Evolutionary conservation across 2,888 invertebrate species (phyloP).

Genomic region (Ferrisia virgata): DNA sequence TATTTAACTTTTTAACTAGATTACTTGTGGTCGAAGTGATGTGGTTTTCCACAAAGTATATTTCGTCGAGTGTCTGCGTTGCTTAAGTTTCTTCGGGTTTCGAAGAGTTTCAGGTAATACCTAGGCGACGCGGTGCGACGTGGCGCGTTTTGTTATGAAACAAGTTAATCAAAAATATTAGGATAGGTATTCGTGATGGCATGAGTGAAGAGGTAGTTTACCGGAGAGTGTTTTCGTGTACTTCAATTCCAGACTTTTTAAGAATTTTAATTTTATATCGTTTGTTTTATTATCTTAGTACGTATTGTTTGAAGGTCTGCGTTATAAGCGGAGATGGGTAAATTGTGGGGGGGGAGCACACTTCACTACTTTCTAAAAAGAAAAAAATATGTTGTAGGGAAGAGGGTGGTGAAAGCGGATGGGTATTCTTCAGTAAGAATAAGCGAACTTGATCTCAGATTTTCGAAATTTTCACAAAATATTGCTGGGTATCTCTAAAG

Average conservation of each 20-base stretch:
- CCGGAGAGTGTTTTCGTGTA: background rate
- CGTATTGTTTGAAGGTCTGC: background rate
- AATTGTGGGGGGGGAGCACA: no score
- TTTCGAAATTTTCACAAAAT: no score
- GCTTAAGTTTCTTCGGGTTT: background rate
- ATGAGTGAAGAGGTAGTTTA: background rate
- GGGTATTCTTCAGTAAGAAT: no score
- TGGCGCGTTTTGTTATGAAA: background rate
- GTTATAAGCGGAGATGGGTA: no score
- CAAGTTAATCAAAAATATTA: constrained; percentile 20
- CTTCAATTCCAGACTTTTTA: background rate
- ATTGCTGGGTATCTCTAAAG: no score
- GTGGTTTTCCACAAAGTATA: background rate
- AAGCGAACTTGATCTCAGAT: no score
- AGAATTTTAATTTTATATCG: background rate
- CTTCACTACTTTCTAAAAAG: no score
- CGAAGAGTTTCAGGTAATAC: background rate
- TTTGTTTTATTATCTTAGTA: background rate
- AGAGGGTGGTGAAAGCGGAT: no score
- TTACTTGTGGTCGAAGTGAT: constrained; percentile 7
- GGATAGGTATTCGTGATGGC: background rate
- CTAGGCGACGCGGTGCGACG: no score
- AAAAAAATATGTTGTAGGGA: no score
- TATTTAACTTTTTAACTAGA: constrained; percentile 26
- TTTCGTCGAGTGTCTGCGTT: background rate